These are phyloP conservation scores for Glomeris marginata DNA, from an alignment of 2,888 invertebrate genomes.

Conservation along the genomic window DNA sequence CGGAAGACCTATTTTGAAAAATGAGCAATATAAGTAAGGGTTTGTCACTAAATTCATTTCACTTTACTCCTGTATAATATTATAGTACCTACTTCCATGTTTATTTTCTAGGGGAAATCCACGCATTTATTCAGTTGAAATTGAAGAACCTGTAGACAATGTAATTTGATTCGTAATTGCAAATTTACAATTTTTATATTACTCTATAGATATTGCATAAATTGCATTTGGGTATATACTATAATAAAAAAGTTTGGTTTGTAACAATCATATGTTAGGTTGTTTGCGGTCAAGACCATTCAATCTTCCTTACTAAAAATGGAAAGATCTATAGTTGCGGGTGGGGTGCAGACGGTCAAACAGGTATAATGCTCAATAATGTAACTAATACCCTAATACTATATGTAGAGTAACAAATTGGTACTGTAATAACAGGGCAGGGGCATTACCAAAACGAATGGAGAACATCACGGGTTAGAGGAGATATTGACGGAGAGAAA, in stretches of 20 bases:
- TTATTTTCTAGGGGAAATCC: not conserved
- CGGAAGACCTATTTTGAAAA: conserved; percentile 57
- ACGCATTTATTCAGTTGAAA: not conserved
- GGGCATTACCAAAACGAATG: conserved; percentile 44
- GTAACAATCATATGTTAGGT: no score
- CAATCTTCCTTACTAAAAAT: conserved; percentile 57
- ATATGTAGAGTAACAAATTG: not conserved
- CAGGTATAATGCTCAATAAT: conserved; percentile 44
- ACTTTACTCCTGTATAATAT: no score
- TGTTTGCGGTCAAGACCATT: conserved; percentile 84
- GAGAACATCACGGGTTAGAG: conserved; percentile 43
- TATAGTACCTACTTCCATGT: no score
- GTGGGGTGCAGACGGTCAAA: conserved; percentile 91
- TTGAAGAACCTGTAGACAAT: conserved; percentile 14
- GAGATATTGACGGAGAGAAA: conserved; percentile 66
- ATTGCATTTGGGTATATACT: not conserved
- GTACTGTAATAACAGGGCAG: conserved; percentile 31
- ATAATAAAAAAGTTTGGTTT: no score
- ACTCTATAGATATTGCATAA: not conserved
- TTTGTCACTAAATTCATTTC: not conserved
- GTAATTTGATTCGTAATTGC: not conserved
- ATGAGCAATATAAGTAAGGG: conserved; percentile 48
- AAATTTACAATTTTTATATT: not conserved
- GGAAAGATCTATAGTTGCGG: conserved; percentile 80
- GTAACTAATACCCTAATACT: no score